Percentiles rank a stretch among this genome's conserved stretches.
Conservation (phyloP, 2,888 invertebrate species). For the Laspeyria flexula region DNA sequence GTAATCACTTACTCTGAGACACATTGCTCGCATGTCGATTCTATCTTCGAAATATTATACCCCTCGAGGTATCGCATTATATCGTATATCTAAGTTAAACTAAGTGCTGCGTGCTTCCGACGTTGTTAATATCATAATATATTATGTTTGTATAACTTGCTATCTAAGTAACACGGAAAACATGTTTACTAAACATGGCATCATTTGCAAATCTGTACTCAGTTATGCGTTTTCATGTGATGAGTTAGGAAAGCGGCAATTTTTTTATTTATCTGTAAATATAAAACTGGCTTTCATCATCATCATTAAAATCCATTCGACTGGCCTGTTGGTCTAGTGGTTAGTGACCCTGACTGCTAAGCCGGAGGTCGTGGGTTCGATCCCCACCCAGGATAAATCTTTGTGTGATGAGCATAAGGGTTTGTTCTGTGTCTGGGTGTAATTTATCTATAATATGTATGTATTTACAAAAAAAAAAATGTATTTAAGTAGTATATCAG, state of each 20-base stretch:
- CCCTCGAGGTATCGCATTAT: neutral
- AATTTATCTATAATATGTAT: no score
- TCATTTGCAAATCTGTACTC: conserved; percentile 7
- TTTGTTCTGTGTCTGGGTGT: no score
- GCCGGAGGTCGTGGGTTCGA: no score
- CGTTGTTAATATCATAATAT: neutral
- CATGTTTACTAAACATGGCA: conserved; percentile 11
- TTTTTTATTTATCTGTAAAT: neutral
- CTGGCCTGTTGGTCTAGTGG: no score
- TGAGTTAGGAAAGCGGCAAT: neutral
- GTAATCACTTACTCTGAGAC: neutral
- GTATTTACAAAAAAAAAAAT: no score
- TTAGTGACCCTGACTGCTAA: no score
- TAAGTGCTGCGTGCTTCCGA: neutral
- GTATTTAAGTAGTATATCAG: no score
- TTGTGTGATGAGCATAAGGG: no score
- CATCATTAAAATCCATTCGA: no score
- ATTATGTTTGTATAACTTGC: conserved; percentile 7
- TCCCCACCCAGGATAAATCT: no score
- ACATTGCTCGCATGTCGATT: neutral
- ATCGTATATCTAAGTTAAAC: neutral
- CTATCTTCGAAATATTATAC: neutral
- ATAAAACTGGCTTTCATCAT: no score
- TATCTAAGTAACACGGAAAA: conserved; percentile 1
- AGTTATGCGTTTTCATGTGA: neutral